Base-by-base conservation (phyloP, 2,888 invertebrate species). In the Neoascia interrupta region DNA sequence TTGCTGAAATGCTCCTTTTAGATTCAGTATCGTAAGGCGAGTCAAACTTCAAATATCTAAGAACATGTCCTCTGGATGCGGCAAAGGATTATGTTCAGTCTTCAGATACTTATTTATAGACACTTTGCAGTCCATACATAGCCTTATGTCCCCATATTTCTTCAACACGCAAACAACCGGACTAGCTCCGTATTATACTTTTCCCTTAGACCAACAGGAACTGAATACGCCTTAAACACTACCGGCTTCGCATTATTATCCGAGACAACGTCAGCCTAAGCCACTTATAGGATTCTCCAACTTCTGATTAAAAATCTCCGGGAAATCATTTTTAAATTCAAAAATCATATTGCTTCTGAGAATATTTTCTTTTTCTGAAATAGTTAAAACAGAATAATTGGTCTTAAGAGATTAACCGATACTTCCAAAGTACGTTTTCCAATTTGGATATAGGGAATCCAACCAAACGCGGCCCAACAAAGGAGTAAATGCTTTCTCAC, bases 241-340 rank as follows among this genome's bases (percentile, higher is more conserved):
- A 49, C 31, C 31, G 49, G 31, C 18, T 5, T 31, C 8, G 31
- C 49, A 1, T 31, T n/a, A n/a, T n/a, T n/a, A 3, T 13, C 19
- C 19, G 19, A n/a, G 19, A 10, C 11, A 19, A 41, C 19, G 15
- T 41, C 31, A 26, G 10, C 15, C 49, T 49, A 49, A 31, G 2
- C 18, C 15, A 5, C 8, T 13, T 26, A 63, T 63, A 5, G 41
- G 63, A 51, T 63, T 53, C 23, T 63, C 49, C 21, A 41, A 63
- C 39, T 51, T 51, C 26, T 63, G n/a, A 21, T 31, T 10, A 49
- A 61, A 49, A 51, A 63, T 49, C 11, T 45, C n/a, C 5, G 60
- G 23, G 37, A 23, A 47, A 28, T 18, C 26, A 16, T 8, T 49
- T 28, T 39, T 49, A 26, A 49, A 15, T 26, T 6, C 34, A 13